A percentile compares a stretch with the other conserved stretches of the same genome.
phyloP scores from a whole-genome alignment of 2,797 vertebrate species.

The Chiloscyllium punctatum region DNA sequence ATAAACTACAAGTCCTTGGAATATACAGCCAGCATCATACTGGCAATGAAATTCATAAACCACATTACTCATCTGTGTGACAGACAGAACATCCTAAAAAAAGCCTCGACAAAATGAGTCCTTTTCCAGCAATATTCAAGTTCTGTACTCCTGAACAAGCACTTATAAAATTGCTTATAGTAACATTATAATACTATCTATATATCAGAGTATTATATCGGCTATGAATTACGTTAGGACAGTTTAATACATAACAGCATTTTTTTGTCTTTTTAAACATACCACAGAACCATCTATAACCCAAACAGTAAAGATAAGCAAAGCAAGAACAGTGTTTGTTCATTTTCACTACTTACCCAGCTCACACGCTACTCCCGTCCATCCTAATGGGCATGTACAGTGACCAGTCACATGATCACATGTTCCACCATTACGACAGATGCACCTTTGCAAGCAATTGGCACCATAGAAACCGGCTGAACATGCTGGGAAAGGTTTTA shows the following conservation, averaged over 20 bases:
- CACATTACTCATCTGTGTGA: no score
- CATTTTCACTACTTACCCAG: slow-evolving; percentile 60
- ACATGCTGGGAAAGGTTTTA: slow-evolving; percentile 61
- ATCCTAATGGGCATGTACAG: slow-evolving; percentile 70
- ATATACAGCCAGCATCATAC: no score
- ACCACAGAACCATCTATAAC: background rate
- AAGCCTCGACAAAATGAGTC: no score
- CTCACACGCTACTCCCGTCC: slow-evolving; percentile 80
- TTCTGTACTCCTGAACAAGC: no score
- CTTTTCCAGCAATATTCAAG: no score
- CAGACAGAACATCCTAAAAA: no score
- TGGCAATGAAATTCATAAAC: no score
- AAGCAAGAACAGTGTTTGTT: background rate
- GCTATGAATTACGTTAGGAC: background rate
- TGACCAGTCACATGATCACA: slow-evolving; percentile 67
- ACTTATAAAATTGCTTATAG: no score
- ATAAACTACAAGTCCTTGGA: no score
- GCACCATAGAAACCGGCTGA: slow-evolving; percentile 63
- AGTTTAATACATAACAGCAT: background rate
- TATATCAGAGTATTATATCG: background rate
- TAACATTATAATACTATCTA: no score
- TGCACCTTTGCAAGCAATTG: slow-evolving; percentile 68
- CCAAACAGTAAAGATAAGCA: background rate
- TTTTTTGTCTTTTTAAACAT: background rate
- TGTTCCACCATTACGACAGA: slow-evolving; percentile 74